phyloP scores from a whole-genome alignment of 2,113 vertebrate species.

The Probosciger aterrimus region DNA sequence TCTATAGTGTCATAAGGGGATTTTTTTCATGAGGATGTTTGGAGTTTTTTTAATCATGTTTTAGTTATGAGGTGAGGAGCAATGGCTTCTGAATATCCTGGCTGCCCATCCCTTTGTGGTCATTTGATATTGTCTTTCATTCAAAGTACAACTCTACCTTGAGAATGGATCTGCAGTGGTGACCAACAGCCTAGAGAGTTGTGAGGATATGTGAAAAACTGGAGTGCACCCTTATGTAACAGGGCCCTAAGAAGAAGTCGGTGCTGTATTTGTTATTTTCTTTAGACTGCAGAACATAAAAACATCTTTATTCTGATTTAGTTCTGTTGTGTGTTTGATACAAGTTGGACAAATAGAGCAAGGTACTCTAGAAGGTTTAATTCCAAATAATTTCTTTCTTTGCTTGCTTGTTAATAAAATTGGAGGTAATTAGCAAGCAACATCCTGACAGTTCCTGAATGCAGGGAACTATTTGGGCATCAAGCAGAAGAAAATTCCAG shows the following conservation, averaged over 20 bases:
- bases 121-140: background rate
- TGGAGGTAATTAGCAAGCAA: background rate
- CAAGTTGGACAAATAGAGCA: background rate
- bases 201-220: background rate
- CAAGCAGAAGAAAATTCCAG: background rate
- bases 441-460: background rate
- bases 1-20: background rate
- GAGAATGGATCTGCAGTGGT: background rate
- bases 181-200: background rate
- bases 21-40: background rate
- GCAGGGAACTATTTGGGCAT: background rate
- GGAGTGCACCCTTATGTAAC: background rate
- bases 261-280: background rate
- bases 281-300: background rate
- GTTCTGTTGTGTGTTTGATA: background rate
- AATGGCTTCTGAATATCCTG: background rate
- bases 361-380: background rate
- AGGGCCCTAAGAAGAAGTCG: background rate
- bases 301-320: background rate
- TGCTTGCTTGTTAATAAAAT: background rate
- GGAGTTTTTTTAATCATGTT: background rate
- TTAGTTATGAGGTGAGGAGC: background rate
- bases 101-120: background rate
- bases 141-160: background rate
- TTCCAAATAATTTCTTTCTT: background rate